Evolutionary conservation across 2,888 invertebrate genomes (phyloP), one percentile per base, ranked within the genome.

Genomic region (Pollenia amentaria): DNA sequence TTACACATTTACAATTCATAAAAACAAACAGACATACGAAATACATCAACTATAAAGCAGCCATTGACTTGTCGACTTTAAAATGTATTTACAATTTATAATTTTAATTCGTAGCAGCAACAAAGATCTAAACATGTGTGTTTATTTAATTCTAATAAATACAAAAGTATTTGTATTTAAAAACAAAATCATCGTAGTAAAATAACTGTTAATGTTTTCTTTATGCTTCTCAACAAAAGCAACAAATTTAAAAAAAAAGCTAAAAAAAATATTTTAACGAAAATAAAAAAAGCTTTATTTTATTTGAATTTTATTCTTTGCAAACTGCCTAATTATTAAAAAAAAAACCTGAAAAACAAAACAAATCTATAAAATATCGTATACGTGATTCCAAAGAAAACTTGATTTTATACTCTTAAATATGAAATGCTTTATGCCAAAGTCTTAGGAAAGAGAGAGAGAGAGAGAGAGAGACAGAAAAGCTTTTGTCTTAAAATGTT

Each of bases 1-100:
- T 9, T 40, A 40, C 21, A 55, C 51, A 38, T 12, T 42, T 29
- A 80, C 55, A 40, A 21, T 12, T 18, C 29, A 57, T 21, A 73
- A 29, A 53, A 9, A 29, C 0, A 21, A 3, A 46, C 7, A 60
- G 12, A 40, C 29, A 57, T 8, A 40, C 6, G 6, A 1, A 44
- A 48, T n/a, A n/a, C 40, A 21, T 11, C 21, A 46, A 18, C 21
- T 29, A 62, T 40, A 29, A 70, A 76, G 60, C 76, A 83, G 76
- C 69, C 86, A 83, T 80, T 80, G 83, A 83, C 83, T 76, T 83
- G 79, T 86, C 86, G 79, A 83, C 82, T 72, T 85, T 69, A 70
- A 42, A 55, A 48, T 57, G 48, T 46, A 65, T 72, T 80, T 48
- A 80, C 55, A 73, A 64, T 80, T 80, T 57, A 73, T 40, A 80